Evolutionary conservation across 1,140 invertebrate species (phyloP), one percentile per base, ranked within the genome.

Genomic region (Acyrthosiphon pisum): DNA sequence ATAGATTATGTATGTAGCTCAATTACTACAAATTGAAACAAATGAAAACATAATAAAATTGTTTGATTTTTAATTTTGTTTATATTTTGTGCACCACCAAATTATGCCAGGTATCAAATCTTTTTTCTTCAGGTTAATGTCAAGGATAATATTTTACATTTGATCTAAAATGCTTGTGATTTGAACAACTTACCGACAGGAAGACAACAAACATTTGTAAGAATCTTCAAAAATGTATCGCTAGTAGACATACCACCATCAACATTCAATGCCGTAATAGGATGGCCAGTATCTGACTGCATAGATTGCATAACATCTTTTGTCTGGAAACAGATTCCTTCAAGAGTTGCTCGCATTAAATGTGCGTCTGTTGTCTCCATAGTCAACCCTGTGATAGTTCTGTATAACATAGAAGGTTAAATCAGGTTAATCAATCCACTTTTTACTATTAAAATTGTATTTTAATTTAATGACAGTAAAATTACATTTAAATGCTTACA

Each of bases 291-390:
- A 95, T 99, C 98, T 95, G 98, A 97, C 94, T 98, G 96, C 98
- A 99, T 99, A 0, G 98, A 98, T 95, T 98, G 97, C 26, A 98
- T 95, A 94, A 97, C 96, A 95, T 97, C 98, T 95, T 97, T 96
- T 0, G 98, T 99, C 95, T 99, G 99, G 95, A 99, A 99, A 94
- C 98, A 99, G 1, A 99, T 97, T 20, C 99, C 97, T 96, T 99
- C 99, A 30, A 99, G 95, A 0, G 98, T 98, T 1, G 99, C 99
- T 94, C 99, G 96, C 53, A 98, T 97, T 93, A 99, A 98, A 95
- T 99, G 99, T 94, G 97, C 97, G 95, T 98, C 98, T 0, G 97
- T 98, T 1, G 98, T 98, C 95, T 98, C 99, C 93, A 99, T 98
- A 44, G 99, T 99, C 35, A 99, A 95, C 1, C 99, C 99, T 95